Percentiles rank a stretch among this genome's conserved stretches.
Evolutionary conservation across 2,888 invertebrate species (phyloP).

Genomic region (Noctua janthina): DNA sequence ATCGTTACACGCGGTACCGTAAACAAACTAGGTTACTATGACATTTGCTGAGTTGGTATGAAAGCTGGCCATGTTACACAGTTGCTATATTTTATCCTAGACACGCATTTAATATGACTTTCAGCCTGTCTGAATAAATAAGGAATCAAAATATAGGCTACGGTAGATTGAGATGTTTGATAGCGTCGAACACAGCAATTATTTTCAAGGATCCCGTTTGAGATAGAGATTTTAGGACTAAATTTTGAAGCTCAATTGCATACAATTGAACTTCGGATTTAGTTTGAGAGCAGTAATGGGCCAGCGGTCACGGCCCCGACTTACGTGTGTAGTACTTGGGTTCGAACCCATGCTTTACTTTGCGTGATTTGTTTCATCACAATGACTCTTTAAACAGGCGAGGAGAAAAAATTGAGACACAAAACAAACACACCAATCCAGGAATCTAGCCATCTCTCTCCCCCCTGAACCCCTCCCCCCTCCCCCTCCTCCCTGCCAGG

Average conservation of each 20-base stretch:
- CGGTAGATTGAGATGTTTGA: constrained; percentile 35
- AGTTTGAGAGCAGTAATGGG: neutral
- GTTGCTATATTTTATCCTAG: constrained; percentile 38
- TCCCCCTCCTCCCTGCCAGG: no score
- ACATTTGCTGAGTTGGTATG: constrained; percentile 4
- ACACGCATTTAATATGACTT: constrained; percentile 36
- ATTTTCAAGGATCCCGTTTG: constrained; percentile 16
- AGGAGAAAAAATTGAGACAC: no score
- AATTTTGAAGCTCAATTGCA: neutral
- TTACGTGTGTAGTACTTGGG: no score
- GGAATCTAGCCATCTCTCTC: no score
- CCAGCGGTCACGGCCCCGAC: neutral
- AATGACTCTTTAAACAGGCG: no score
- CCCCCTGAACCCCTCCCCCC: no score
- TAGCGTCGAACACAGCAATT: constrained; percentile 11
- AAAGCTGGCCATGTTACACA: constrained; percentile 5
- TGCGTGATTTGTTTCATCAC: no score
- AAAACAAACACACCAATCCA: no score
- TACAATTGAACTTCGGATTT: neutral
- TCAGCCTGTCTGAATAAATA: constrained; percentile 29
- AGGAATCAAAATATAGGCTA: constrained; percentile 11
- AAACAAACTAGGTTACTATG: constrained; percentile 39
- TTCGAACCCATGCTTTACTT: no score
- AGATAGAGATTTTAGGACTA: neutral
- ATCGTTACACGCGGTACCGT: constrained; percentile 21